These are phyloP conservation scores for Tolypeutes matacus DNA, from an alignment of 2,797 vertebrate genomes.

Conservation along the genomic window DNA sequence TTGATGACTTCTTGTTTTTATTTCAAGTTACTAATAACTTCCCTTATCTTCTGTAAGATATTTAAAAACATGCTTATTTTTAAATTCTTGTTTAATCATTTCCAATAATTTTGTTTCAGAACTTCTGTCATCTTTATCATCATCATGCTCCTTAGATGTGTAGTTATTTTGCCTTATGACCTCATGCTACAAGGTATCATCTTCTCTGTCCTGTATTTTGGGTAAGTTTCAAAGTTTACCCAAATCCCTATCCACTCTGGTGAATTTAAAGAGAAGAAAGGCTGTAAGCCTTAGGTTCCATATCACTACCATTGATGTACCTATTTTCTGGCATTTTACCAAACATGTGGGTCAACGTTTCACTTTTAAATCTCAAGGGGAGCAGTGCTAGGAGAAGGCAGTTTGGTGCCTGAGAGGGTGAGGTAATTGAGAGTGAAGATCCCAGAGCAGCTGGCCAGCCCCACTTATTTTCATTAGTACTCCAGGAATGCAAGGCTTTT, in stretches of 20 bases:
- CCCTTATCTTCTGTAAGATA: background rate
- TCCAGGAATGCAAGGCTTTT: background rate
- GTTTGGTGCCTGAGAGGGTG: background rate
- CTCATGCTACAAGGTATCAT: background rate
- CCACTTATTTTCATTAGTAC: background rate
- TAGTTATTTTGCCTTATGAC: background rate
- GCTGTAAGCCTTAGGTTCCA: background rate
- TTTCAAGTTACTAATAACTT: background rate
- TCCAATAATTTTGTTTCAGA: background rate
- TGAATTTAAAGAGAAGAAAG: background rate
- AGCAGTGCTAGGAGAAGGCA: background rate
- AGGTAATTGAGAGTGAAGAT: background rate
- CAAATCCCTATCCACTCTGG: background rate
- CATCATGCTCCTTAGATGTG: background rate
- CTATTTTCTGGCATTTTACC: background rate
- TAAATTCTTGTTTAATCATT: background rate
- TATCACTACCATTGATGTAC: background rate
- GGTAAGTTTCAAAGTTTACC: background rate
- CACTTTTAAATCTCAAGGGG: background rate
- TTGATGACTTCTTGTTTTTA: background rate
- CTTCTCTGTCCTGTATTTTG: background rate
- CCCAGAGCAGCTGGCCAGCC: background rate
- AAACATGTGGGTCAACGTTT: background rate
- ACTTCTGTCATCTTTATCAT: background rate
- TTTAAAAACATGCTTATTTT: background rate